These are phyloP conservation scores for Ellobius talpinus DNA, from an alignment of 2,113 vertebrate genomes.

Conservation along the genomic window DNA sequence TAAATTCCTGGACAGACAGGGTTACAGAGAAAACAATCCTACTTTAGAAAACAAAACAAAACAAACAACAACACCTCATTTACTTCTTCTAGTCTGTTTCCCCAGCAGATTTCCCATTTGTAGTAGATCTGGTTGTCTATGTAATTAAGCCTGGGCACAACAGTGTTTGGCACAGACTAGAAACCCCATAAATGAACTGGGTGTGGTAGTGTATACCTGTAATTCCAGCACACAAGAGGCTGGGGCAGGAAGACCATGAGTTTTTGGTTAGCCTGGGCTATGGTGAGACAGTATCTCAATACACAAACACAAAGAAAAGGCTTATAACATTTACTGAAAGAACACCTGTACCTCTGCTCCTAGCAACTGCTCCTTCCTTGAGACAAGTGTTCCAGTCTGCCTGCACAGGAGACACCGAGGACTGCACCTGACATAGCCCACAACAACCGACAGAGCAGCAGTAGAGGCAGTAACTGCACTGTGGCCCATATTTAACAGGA, in stretches of 20 bases:
- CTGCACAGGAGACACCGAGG: neutral
- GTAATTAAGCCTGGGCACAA: neutral
- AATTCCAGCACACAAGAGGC: neutral
- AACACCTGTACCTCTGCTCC: neutral
- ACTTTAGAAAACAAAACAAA: neutral
- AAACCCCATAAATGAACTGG: neutral
- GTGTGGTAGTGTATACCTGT: neutral
- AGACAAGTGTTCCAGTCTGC: neutral
- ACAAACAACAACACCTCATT: neutral
- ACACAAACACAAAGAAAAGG: neutral
- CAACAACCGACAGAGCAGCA: neutral
- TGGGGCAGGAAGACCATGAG: neutral
- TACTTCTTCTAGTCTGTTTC: neutral
- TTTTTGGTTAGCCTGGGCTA: neutral
- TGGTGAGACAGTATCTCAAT: neutral
- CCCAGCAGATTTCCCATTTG: neutral
- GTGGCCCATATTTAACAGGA: neutral
- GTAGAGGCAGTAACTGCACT: neutral
- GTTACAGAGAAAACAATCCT: neutral
- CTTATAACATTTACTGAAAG: constrained; percentile 4
- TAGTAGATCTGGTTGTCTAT: neutral
- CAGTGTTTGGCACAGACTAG: neutral
- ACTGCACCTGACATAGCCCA: neutral
- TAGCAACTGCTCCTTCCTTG: neutral
- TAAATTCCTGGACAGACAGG: neutral